Conservation (phyloP, 1,140 invertebrate genomes). For the Aleiodes sp. region DNA sequence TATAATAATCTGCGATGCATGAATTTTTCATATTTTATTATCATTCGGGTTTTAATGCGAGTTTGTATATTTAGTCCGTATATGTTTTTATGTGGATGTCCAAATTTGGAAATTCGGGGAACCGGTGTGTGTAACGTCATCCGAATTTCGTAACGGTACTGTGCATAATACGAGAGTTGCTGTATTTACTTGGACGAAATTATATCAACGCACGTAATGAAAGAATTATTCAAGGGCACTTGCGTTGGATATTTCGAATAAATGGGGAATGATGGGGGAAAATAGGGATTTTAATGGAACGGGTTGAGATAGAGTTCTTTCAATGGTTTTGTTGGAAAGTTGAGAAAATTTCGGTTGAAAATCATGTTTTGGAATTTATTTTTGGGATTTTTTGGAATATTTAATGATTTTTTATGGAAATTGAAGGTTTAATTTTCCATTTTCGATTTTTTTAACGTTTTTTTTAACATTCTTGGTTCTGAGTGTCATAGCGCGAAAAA, state of each 20-base stretch:
- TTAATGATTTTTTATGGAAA: no score
- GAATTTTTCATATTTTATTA: background rate
- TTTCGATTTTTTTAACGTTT: no score
- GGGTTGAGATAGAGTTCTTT: no score
- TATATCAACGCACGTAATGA: slow-evolving; percentile 26
- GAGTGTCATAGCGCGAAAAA: no score
- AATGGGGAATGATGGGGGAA: background rate
- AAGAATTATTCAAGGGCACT: slow-evolving; percentile 15
- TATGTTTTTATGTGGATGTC: background rate
- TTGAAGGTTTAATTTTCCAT: no score
- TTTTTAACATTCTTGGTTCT: no score
- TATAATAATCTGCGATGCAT: background rate
- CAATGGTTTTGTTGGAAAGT: no score
- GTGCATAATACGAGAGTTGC: background rate
- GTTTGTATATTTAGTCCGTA: background rate
- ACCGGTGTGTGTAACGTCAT: slow-evolving; percentile 23
- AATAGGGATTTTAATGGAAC: background rate
- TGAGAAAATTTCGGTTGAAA: no score
- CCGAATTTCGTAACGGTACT: slow-evolving; percentile 31
- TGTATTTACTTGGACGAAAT: background rate
- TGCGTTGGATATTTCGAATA: slow-evolving; percentile 8
- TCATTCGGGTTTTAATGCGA: background rate
- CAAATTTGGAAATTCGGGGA: slow-evolving; percentile 39
- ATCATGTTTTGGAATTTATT: no score
- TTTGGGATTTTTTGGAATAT: no score